These are phyloP conservation scores for Subanguina moxae DNA, from an alignment of 1,140 invertebrate genomes.

Conservation along the genomic window DNA sequence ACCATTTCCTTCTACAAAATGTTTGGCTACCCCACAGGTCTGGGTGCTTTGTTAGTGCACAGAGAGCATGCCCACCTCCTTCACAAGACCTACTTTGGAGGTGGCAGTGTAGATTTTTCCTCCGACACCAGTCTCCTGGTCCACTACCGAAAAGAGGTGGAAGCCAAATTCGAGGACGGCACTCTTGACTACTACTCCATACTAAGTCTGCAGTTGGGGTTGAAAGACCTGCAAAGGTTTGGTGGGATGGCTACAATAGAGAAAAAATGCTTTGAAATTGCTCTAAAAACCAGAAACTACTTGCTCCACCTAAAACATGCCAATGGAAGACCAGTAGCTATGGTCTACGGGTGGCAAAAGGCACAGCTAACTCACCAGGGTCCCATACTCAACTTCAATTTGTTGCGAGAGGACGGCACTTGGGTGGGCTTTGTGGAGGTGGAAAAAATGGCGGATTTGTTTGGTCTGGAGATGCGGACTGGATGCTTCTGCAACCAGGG, in stretches of 20 bases:
- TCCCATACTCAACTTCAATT: slow-evolving; percentile 81
- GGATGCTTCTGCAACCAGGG: slow-evolving; percentile 96
- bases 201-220: slow-evolving; percentile 74
- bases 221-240: slow-evolving; percentile 66
- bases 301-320: slow-evolving; percentile 36
- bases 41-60: slow-evolving; percentile 77
- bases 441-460: slow-evolving; percentile 77
- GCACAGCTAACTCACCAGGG: slow-evolving; percentile 67
- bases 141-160: slow-evolving; percentile 8
- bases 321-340: slow-evolving; percentile 71
- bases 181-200: slow-evolving; percentile 83
- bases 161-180: slow-evolving; percentile 78
- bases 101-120: slow-evolving; percentile 65
- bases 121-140: slow-evolving; percentile 14
- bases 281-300: slow-evolving; percentile 6
- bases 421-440: slow-evolving; percentile 85
- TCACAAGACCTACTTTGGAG: slow-evolving; percentile 75
- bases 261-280: neutral
- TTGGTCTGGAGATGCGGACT: slow-evolving; percentile 79
- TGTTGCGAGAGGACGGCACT: slow-evolving; percentile 71
- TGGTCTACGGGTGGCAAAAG: slow-evolving; percentile 66
- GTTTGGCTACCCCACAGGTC: slow-evolving; percentile 87
- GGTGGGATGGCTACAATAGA: slow-evolving; percentile 63
- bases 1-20: slow-evolving; percentile 94
- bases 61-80: slow-evolving; percentile 65